phyloP scores from a whole-genome alignment of 2,888 invertebrate species.

The Pedicia rivosa region DNA sequence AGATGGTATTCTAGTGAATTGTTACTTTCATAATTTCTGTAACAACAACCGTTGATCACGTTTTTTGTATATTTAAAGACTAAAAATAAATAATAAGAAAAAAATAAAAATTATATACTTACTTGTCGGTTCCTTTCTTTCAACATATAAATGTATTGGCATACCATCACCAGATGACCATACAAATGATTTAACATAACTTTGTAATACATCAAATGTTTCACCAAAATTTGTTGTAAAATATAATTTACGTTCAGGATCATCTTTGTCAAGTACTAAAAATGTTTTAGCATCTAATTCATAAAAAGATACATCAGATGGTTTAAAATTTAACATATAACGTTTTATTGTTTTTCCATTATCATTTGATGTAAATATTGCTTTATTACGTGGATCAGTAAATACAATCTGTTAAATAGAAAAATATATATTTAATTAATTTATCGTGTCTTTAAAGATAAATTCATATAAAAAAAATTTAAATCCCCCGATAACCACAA shows the following conservation, averaged over 20 bases:
- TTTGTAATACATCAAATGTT: conserved; percentile 50
- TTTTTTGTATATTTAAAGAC: no score
- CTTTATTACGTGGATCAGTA: conserved; percentile 60
- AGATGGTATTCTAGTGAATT: no score
- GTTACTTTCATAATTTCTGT: no score
- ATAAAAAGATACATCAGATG: conserved; percentile 62
- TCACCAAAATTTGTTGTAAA: conserved; percentile 58
- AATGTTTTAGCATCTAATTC: conserved; percentile 51
- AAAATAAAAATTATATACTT: no score
- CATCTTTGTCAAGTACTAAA: conserved; percentile 59
- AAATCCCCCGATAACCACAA: no score
- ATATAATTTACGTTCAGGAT: conserved; percentile 49
- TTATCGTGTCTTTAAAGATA: no score
- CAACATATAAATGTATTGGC: conserved; percentile 43
- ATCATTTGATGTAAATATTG: conserved; percentile 59
- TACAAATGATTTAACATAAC: conserved; percentile 60
- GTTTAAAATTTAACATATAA: conserved; percentile 51
- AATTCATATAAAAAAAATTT: no score
- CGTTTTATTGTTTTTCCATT: conserved; percentile 50
- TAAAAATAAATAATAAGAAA: no score
- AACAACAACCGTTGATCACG: no score
- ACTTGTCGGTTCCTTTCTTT: conserved; percentile 47
- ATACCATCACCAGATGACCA: conserved; percentile 46
- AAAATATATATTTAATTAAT: no score
- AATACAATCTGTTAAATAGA: conserved; percentile 60